These are phyloP conservation scores for Caretta caretta DNA, from an alignment of 2,113 vertebrate species.

Conservation along the genomic window DNA sequence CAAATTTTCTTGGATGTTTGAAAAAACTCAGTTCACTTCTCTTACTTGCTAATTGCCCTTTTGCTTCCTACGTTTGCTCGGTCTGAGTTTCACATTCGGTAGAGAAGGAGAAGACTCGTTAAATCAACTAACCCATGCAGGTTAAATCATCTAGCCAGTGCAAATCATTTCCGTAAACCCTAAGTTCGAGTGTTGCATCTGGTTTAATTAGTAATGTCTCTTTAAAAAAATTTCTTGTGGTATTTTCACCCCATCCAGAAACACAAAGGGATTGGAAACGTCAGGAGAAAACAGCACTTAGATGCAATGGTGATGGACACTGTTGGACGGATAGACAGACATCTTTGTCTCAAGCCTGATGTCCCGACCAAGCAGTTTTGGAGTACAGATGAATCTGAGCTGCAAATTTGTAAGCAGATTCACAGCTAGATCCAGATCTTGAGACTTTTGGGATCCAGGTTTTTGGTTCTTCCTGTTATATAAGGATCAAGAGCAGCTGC, in stretches of 20 bases:
- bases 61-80: not conserved
- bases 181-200: not conserved
- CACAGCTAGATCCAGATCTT: not conserved
- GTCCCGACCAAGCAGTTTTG: not conserved
- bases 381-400: not conserved
- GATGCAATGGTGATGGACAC: not conserved
- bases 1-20: not conserved
- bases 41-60: not conserved
- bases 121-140: not conserved
- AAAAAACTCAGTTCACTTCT: not conserved
- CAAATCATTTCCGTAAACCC: not conserved
- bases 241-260: not conserved
- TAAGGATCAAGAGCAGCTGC: conserved; percentile 15
- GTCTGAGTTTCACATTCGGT: not conserved
- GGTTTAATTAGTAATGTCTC: not conserved
- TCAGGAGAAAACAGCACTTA: not conserved
- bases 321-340: not conserved
- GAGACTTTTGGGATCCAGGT: not conserved
- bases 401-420: not conserved
- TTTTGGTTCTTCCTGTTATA: not conserved
- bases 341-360: not conserved
- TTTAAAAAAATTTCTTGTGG: not conserved
- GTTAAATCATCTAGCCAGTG: not conserved
- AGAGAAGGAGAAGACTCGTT: not conserved
- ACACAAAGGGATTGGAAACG: not conserved